phyloP scores from a whole-genome alignment of 2,797 vertebrate genomes.

The Gymnothorax javanicus region DNA sequence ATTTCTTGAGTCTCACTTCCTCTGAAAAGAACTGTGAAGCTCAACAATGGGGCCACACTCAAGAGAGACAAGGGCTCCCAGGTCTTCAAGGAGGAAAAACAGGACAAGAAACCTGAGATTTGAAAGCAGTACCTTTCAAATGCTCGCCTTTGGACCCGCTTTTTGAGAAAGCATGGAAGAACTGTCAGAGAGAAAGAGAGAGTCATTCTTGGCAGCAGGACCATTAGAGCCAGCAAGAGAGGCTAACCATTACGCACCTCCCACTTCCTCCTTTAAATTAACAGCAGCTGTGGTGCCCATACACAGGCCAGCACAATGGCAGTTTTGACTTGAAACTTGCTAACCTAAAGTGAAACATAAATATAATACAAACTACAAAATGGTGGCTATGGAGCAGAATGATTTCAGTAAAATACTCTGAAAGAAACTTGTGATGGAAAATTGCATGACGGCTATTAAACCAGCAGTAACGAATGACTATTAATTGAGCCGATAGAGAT shows the following conservation, averaged over 20 bases:
- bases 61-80: not conserved
- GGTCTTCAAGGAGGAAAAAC: not conserved
- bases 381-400: not conserved
- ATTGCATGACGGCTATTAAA: not conserved
- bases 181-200: conserved; percentile 69
- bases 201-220: not conserved
- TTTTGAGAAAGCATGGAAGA: conserved; percentile 84
- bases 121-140: conserved; percentile 69
- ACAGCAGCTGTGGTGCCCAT: conserved; percentile 62
- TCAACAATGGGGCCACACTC: not conserved
- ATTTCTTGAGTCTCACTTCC: not conserved
- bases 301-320: conserved; percentile 54
- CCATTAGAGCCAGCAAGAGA: conserved; percentile 31
- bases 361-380: not conserved
- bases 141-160: conserved; percentile 60
- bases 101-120: conserved; percentile 14
- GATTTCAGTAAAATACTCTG: too few species aligned
- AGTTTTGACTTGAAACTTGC: conserved; percentile 45
- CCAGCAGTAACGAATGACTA: not conserved
- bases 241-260: conserved; percentile 27
- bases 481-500: not conserved
- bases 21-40: not conserved
- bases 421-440: not conserved
- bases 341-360: conserved; percentile 31
- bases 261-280: conserved; percentile 61